Evolutionary conservation across 2,888 invertebrate genomes (phyloP).

Genomic region (Stramonita haemastoma): DNA sequence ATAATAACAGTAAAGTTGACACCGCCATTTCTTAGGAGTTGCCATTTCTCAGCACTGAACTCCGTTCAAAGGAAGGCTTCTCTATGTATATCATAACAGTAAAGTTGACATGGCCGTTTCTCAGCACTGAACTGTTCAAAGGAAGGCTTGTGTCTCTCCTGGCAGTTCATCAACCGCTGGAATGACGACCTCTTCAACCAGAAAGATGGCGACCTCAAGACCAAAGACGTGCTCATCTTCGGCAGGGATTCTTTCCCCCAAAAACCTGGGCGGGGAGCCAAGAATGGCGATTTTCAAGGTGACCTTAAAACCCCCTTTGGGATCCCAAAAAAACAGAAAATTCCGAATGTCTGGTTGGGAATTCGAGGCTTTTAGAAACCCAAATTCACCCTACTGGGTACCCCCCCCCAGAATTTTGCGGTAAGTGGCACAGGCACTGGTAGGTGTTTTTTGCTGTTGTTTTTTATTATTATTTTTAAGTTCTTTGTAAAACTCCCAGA

Average conservation of each 20-base stretch:
- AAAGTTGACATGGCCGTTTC: too few relatives aligned
- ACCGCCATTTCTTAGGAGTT: too few relatives aligned
- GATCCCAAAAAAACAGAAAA: neutral
- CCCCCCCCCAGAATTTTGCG: constrained; percentile 9
- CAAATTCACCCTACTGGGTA: neutral
- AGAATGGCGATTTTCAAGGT: constrained; percentile 1
- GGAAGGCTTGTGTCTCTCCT: neutral
- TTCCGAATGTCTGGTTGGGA: neutral
- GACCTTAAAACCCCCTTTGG: constrained; percentile 19
- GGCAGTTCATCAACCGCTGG: neutral
- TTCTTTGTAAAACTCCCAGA: too few relatives aligned
- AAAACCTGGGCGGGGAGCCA: neutral
- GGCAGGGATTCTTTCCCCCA: neutral
- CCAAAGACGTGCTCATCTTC: neutral
- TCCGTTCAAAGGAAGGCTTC: too few relatives aligned
- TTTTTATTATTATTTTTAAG: too few relatives aligned
- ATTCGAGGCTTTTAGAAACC: constrained; percentile 5
- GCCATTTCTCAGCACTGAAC: too few relatives aligned
- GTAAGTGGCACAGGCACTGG: neutral
- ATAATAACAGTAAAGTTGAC: too few relatives aligned
- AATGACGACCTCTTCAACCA: constrained; percentile 7
- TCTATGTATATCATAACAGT: too few relatives aligned
- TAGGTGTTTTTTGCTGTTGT: too few relatives aligned
- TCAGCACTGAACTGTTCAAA: too few relatives aligned
- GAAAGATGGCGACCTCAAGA: neutral